Percentiles rank a stretch among this genome's conserved stretches.
Conservation (phyloP, 2,888 invertebrate genomes). For the Conomelus anceps region DNA sequence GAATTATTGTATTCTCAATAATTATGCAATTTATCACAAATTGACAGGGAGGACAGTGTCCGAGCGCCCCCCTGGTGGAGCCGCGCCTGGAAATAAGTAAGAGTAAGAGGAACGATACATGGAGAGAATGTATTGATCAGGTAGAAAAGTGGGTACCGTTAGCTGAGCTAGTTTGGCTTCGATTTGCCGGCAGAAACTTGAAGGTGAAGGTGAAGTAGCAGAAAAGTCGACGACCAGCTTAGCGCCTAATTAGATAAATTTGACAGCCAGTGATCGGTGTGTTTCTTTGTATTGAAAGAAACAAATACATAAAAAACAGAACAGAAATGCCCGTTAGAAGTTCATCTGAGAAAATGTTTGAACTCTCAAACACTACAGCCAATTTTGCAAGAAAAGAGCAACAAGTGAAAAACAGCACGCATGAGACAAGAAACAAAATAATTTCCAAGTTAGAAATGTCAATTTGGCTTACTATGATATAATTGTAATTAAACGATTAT, state of each 20-base stretch:
- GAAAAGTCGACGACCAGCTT: background rate
- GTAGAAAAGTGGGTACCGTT: background rate
- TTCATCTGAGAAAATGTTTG: background rate
- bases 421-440: background rate
- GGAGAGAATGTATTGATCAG: background rate
- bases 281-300: background rate
- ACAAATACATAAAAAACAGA: background rate
- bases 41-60: too few species aligned
- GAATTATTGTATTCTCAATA: too few species aligned
- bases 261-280: background rate
- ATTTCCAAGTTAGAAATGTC: too few species aligned
- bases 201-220: background rate
- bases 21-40: too few species aligned
- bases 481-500: too few species aligned
- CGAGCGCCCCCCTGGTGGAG: too few species aligned
- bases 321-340: background rate
- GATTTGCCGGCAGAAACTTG: background rate
- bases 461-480: too few species aligned
- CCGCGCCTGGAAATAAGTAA: too few species aligned
- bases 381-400: background rate
- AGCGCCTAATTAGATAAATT: background rate
- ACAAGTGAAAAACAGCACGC: background rate
- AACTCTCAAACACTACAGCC: background rate
- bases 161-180: background rate
- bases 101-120: too few species aligned